Evolutionary conservation across 1,140 invertebrate species (phyloP).

Genomic region (Prorops nasuta): DNA sequence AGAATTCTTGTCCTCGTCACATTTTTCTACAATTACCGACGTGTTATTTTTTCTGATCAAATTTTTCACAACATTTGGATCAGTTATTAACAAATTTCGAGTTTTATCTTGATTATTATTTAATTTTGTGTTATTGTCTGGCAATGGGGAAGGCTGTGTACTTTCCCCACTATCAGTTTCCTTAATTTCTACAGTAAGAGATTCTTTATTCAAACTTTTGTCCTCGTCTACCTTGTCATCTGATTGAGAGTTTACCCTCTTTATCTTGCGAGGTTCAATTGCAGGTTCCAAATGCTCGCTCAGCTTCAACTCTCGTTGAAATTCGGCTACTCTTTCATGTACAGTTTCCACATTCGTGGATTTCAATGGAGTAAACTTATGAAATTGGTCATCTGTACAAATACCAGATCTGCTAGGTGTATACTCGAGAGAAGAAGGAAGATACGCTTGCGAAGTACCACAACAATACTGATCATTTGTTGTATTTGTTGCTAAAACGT

Average conservation of each 20-base stretch:
- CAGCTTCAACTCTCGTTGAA: slow-evolving; percentile 38
- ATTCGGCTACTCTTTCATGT: slow-evolving; percentile 35
- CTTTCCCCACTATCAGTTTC: slow-evolving; percentile 52
- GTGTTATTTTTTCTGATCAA: background rate
- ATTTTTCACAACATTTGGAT: background rate
- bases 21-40: too few relatives aligned
- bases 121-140: slow-evolving; percentile 40
- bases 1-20: slow-evolving; percentile 4
- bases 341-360: slow-evolving; percentile 21
- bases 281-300: slow-evolving; percentile 38
- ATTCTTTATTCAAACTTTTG: slow-evolving; percentile 41
- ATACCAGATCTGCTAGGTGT: slow-evolving; percentile 11
- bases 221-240: slow-evolving; percentile 22
- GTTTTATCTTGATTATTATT: slow-evolving; percentile 10
- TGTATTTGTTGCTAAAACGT: slow-evolving; percentile 32
- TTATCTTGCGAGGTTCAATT: slow-evolving; percentile 35
- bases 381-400: slow-evolving; percentile 10
- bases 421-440: slow-evolving; percentile 21
- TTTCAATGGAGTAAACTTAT: slow-evolving; percentile 23
- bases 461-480: slow-evolving; percentile 11
- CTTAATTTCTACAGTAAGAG: slow-evolving; percentile 49
- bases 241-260: slow-evolving; percentile 26
- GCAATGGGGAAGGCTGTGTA: slow-evolving; percentile 48
- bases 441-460: slow-evolving; percentile 3
- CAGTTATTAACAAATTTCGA: background rate